Base-by-base conservation (phyloP, 2,113 vertebrate genomes). In the Numenius arquata region DNA sequence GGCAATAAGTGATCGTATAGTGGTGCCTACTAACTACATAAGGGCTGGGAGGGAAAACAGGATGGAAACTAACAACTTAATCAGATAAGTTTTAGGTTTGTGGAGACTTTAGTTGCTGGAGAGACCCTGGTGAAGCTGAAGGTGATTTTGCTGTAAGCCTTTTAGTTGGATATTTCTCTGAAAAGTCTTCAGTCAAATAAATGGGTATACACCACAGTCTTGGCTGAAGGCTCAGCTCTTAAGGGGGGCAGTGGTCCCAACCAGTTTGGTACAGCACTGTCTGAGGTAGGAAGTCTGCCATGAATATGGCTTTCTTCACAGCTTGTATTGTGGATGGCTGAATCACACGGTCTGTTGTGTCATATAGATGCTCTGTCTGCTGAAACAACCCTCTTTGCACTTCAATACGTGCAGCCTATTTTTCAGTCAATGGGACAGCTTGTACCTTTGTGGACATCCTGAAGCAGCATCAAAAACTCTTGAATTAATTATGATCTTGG, bases 121-220 rank as follows among this genome's bases (percentile, higher is more conserved):
- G n/a, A 55, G 48, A 29, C 21, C 13, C 16, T 40, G 52, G 15
- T 40, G 22, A 81, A 48, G 30, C 40, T 43, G 38, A 41, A 70
- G 17, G 32, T 56, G 38, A 59, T 70, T 50, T 45, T 80, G 10
- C 26, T 70, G 8, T 34, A 59, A 80, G 12, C 8, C 30, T 74
- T 84, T 53, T 62, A 45, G 41, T 8, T 32, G 10, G 45, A 8
- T 73, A 15, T 11, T 53, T 83, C 21, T 81, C 34, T 72, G 62
- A 40, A 20, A 85, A 83, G 15, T 66, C n/a, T 92, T 79, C 2
- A 7, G 48, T 15, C 20, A 47, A 34, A 58, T 41, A n/a, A 75
- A 40, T 34, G 20, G 4, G 7, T 45, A 1, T n/a, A 17, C 4
- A 12, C 11, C 0, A 2, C 38, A 45, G 8, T 2, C n/a, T 47